phyloP scores from a whole-genome alignment of 2,113 vertebrate species.

The Fulmarus glacialis region DNA sequence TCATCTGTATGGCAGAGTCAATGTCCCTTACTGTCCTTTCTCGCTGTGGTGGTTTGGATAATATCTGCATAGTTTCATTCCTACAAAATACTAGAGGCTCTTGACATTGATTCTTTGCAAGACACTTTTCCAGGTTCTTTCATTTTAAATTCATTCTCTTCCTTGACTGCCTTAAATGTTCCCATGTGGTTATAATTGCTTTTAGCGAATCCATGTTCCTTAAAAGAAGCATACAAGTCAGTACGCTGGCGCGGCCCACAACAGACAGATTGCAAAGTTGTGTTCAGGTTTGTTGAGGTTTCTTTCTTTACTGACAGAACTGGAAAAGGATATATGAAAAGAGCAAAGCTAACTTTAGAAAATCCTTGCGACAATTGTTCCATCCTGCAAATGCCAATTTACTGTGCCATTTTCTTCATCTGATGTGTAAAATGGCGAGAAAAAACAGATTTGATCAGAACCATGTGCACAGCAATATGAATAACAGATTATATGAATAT shows the following conservation, averaged over 20 bases:
- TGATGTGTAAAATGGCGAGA: conserved; percentile 28
- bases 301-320: conserved; percentile 63
- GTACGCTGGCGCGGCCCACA: not conserved
- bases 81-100: not conserved
- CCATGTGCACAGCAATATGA: conserved; percentile 49
- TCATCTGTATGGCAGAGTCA: not conserved
- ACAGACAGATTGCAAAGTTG: conserved; percentile 34
- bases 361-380: conserved; percentile 54
- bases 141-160: conserved; percentile 65
- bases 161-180: conserved; percentile 28
- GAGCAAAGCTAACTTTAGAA: conserved; percentile 61
- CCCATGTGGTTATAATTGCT: conserved; percentile 61
- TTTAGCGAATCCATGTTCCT: conserved; percentile 52
- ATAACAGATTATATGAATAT: conserved; percentile 18
- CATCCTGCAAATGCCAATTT: conserved; percentile 58
- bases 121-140: conserved; percentile 50
- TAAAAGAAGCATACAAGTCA: conserved; percentile 52
- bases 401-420: conserved; percentile 31
- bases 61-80: not conserved
- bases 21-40: not conserved
- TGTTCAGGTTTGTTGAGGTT: conserved; percentile 48
- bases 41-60: not conserved
- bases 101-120: conserved; percentile 27
- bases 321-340: conserved; percentile 55
- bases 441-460: conserved; percentile 63